Conservation (phyloP, 2,888 invertebrate genomes). For the Caenorhabditis imperialis region DNA sequence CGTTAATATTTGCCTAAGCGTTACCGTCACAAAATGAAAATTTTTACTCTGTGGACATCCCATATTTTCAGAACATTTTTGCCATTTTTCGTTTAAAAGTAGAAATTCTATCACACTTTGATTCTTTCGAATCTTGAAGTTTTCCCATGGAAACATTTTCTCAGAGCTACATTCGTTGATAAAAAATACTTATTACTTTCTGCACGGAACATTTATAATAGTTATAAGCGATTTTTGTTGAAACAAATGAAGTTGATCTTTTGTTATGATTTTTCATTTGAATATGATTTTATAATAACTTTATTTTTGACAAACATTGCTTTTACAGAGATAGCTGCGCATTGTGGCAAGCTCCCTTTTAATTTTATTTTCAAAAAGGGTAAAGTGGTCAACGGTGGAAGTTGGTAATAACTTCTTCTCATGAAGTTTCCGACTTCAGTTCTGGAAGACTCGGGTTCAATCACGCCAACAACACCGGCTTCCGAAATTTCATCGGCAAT, state of each 20-base stretch:
- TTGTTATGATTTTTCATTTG: no score
- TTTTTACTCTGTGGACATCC: no score
- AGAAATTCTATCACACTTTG: no score
- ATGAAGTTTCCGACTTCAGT: constrained; percentile 17
- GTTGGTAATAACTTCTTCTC: not conserved
- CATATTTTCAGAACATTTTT: no score
- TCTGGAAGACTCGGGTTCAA: constrained; percentile 3
- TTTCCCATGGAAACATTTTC: constrained; percentile 32
- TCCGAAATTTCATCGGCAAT: not conserved
- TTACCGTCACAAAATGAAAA: constrained; percentile 40
- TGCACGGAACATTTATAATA: no score
- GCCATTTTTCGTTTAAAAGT: no score
- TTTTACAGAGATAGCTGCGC: no score
- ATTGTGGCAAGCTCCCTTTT: not conserved
- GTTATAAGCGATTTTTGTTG: no score
- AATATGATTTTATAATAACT: no score
- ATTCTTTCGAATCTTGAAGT: not conserved
- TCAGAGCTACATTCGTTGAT: not conserved
- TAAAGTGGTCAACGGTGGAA: constrained; percentile 1
- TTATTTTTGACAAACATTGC: no score
- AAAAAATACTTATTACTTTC: not conserved
- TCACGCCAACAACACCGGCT: constrained; percentile 8
- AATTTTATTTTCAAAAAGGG: constrained; percentile 5
- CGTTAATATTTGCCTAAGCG: constrained; percentile 39
- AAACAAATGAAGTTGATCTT: no score